These are phyloP conservation scores for Brachionus koreanus DNA, from an alignment of 1,140 invertebrate species.

Conservation along the genomic window DNA sequence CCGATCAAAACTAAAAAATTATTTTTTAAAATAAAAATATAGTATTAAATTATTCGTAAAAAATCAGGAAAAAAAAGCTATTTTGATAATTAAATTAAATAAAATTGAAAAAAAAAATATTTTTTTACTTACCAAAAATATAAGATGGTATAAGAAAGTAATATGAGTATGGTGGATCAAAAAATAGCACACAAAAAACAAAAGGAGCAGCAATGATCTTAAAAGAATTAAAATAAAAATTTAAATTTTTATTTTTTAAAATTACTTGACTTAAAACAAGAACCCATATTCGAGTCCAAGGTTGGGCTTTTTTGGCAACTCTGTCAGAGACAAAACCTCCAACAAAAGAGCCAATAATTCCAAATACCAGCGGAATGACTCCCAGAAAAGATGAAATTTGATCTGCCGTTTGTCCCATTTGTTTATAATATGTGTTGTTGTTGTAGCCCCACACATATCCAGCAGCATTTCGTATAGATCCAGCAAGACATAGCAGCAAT, in stretches of 20 bases:
- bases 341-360: constrained; percentile 77
- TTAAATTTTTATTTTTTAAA: neutral
- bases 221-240: neutral
- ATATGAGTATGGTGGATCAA: constrained; percentile 76
- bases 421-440: constrained; percentile 58
- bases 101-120: neutral
- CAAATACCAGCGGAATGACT: constrained; percentile 65
- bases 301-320: constrained; percentile 69
- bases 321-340: constrained; percentile 83
- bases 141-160: constrained; percentile 54
- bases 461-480: constrained; percentile 77
- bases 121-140: constrained; percentile 53
- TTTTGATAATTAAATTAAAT: neutral
- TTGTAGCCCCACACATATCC: constrained; percentile 61
- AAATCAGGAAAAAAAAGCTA: no score
- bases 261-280: constrained; percentile 70
- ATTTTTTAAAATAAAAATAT: no score
- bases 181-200: constrained; percentile 77
- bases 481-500: constrained; percentile 75
- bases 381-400: constrained; percentile 57
- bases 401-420: constrained; percentile 52
- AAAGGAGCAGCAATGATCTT: constrained; percentile 71
- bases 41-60: no score
- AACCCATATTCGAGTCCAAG: constrained; percentile 75
- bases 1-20: no score